Conservation (phyloP, 2,888 invertebrate species). For the Athripsodes cinereus region DNA sequence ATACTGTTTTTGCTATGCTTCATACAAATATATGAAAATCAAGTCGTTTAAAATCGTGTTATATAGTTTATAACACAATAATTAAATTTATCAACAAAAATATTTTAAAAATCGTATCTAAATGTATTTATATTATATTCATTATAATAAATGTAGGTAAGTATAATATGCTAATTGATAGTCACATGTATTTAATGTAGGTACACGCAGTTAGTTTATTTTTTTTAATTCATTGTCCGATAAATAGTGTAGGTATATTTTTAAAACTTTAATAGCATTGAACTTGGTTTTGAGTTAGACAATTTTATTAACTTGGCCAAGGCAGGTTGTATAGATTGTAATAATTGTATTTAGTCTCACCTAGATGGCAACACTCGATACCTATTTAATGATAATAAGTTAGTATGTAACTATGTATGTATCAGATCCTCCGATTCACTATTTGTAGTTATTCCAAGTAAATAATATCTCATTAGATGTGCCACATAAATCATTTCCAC, state of each 20-base stretch:
- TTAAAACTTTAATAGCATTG: background rate
- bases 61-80: too few species aligned
- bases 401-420: background rate
- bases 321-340: constrained; percentile 5
- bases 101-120: too few species aligned
- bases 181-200: too few species aligned
- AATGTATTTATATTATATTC: too few species aligned
- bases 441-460: background rate
- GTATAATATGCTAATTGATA: too few species aligned
- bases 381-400: too few species aligned
- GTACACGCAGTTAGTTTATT: background rate
- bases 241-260: background rate
- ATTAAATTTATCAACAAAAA: too few species aligned
- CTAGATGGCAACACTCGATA: background rate
- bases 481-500: constrained; percentile 17
- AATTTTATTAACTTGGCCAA: constrained; percentile 1
- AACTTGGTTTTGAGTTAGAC: constrained; percentile 5
- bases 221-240: background rate
- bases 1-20: too few species aligned
- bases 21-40: too few species aligned
- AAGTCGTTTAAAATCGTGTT: too few species aligned
- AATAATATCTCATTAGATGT: constrained; percentile 10
- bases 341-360: constrained; percentile 1
- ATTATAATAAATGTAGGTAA: too few species aligned
- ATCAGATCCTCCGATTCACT: background rate